Conservation (phyloP, 2,888 invertebrate species). For the Taenaris catops region DNA sequence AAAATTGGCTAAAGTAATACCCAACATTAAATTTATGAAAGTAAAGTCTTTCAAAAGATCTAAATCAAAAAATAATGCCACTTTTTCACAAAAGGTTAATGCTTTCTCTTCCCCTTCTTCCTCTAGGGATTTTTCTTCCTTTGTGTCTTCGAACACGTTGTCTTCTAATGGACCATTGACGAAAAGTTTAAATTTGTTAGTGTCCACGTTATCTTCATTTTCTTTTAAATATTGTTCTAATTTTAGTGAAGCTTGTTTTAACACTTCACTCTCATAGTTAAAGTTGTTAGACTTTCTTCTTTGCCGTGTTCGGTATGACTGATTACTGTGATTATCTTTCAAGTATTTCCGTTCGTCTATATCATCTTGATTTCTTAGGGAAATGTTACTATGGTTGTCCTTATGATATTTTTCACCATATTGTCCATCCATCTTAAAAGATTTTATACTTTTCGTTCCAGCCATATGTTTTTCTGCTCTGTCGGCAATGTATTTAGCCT, state of each 20-base stretch:
- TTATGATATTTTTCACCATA: slow-evolving; percentile 60
- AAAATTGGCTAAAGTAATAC: slow-evolving; percentile 85
- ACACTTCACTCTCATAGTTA: slow-evolving; percentile 79
- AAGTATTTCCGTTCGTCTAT: slow-evolving; percentile 62
- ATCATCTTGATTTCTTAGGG: slow-evolving; percentile 59
- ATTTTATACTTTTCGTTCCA: slow-evolving; percentile 56
- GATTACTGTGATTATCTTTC: slow-evolving; percentile 69
- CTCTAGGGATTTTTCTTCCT: slow-evolving; percentile 25
- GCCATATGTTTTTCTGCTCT: slow-evolving; percentile 57
- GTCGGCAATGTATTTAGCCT: slow-evolving; percentile 58
- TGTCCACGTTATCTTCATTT: slow-evolving; percentile 44
- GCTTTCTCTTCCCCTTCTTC: slow-evolving; percentile 44
- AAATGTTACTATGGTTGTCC: slow-evolving; percentile 62
- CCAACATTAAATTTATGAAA: slow-evolving; percentile 85
- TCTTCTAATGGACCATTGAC: slow-evolving; percentile 49
- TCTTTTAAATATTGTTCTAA: slow-evolving; percentile 71
- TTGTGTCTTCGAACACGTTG: slow-evolving; percentile 41
- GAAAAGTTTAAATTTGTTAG: slow-evolving; percentile 49
- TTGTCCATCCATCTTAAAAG: slow-evolving; percentile 62
- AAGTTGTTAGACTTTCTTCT: slow-evolving; percentile 77
- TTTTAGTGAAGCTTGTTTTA: slow-evolving; percentile 76
- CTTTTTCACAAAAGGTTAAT: slow-evolving; percentile 72
- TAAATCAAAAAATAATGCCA: slow-evolving; percentile 84
- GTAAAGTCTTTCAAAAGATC: slow-evolving; percentile 84
- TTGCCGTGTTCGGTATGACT: slow-evolving; percentile 49